A percentile compares a stretch with the other conserved stretches of the same genome.
Conservation (phyloP, 2,888 invertebrate species). For the Blastobasis adustella region DNA sequence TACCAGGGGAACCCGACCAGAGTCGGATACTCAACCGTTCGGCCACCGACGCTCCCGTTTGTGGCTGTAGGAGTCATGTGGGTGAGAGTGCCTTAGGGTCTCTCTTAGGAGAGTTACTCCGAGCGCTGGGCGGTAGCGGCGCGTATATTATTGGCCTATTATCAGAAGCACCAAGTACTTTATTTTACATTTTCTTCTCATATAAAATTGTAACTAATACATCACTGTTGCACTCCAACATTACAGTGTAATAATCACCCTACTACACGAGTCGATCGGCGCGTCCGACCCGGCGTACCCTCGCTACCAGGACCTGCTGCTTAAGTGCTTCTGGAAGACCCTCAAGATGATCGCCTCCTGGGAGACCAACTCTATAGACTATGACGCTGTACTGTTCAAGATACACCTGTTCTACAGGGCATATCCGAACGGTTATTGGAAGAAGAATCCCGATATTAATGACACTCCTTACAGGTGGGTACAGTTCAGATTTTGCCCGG, state of each 20-base stretch:
- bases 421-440: slow-evolving; percentile 92
- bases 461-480: slow-evolving; percentile 86
- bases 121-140: no score
- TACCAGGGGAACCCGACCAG: no score
- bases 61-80: no score
- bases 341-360: slow-evolving; percentile 90
- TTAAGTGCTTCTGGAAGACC: slow-evolving; percentile 97
- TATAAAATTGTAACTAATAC: no score
- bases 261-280: slow-evolving; percentile 90
- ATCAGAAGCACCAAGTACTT: no score
- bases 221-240: no score
- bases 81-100: no score
- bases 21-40: no score
- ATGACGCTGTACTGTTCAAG: slow-evolving; percentile 85
- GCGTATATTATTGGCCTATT: no score
- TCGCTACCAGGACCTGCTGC: slow-evolving; percentile 87
- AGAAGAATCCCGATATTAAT: slow-evolving; percentile 79
- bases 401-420: slow-evolving; percentile 92
- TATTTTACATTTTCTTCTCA: no score
- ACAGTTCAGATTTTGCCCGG: not conserved
- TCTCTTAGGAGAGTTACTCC: no score
- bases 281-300: slow-evolving; percentile 74
- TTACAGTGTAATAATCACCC: slow-evolving; percentile 86
- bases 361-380: slow-evolving; percentile 82
- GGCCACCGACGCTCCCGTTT: no score